These are phyloP conservation scores for Pseudoatta argentina DNA, from an alignment of 1,140 invertebrate genomes.

Conservation along the genomic window DNA sequence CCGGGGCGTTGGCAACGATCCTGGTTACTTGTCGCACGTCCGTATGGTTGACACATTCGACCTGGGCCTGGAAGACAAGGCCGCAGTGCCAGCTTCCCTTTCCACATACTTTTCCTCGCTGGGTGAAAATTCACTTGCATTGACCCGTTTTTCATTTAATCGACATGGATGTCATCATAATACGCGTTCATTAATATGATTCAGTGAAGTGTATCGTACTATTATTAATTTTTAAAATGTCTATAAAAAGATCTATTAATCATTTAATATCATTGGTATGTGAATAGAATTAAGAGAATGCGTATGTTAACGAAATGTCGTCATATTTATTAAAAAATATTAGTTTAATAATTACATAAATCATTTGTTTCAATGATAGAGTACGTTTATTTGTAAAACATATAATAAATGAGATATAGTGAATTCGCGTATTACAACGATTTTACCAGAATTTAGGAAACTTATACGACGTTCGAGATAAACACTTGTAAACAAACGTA, in stretches of 20 bases:
- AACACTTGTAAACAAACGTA: not conserved
- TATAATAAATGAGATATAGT: not conserved
- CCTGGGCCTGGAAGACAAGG: slow-evolving; percentile 75
- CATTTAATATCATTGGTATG: not conserved
- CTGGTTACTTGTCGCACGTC: slow-evolving; percentile 78
- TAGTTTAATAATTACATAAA: not conserved
- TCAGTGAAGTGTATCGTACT: not conserved
- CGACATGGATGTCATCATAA: not conserved
- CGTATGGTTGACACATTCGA: slow-evolving; percentile 79
- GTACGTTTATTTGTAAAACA: not conserved
- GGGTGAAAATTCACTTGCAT: slow-evolving; percentile 37
- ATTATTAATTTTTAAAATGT: not conserved
- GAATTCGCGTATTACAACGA: not conserved
- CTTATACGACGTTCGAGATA: not conserved
- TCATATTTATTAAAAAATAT: not conserved
- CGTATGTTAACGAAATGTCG: not conserved
- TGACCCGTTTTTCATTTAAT: not conserved
- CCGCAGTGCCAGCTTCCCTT: slow-evolving; percentile 68
- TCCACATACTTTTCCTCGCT: slow-evolving; percentile 15
- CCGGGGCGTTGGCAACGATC: slow-evolving; percentile 81
- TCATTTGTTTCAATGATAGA: not conserved
- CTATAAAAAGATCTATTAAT: not conserved
- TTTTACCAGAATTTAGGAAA: not conserved
- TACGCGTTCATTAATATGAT: not conserved
- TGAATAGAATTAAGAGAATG: not conserved